Evolutionary conservation across 2,888 invertebrate genomes (phyloP), one percentile per base, ranked within the genome.

Genomic region (Idaea aversata): DNA sequence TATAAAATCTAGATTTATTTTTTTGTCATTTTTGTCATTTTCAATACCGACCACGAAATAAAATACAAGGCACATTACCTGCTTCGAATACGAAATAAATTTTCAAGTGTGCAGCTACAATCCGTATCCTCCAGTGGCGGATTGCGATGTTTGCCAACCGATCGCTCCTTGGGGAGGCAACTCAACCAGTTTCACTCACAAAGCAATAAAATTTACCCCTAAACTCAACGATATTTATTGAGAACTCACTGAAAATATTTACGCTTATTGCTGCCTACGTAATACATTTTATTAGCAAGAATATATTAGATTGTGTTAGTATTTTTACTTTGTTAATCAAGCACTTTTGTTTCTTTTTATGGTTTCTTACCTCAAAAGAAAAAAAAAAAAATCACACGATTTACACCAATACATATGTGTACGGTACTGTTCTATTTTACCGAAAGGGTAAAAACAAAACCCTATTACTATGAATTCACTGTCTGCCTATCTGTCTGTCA

Each of bases 81-180:
- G 35, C 67, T 65, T 69, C 66, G 70, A 76, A 77, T 73, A 75
- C 65, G 72, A 72, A 75, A 77, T 75, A 77, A 76, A 79, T 76
- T 76, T 77, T 76, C 68, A 67, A 73, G 70, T 73, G 72, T 71
- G 61, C 70, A 65, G 73, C 73, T 71, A 68, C 76, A 73, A 82
- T 77, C 79, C 76, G 75, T 74, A 74, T 79, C 73, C 81, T 82
- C 81, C 61, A 69, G 78, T 68, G 77, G 71, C 80, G 76, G 80
- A 83, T 86, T 81, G 71, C 84, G 78, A 79, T 90, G 90, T 91
- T 91, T 91, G 85, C 89, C 85, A 79, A 88, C 87, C 85, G 85
- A 91, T 89, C 85, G 90, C 87, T 90, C 91, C 91, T 83, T 75
- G 75, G 89, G 88, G 91, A 90, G 82, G 81, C 77, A 77, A 77